Evolutionary conservation across 2,113 vertebrate species (phyloP), one percentile per base, ranked within the genome.

Genomic region (Anoura caudifer): DNA sequence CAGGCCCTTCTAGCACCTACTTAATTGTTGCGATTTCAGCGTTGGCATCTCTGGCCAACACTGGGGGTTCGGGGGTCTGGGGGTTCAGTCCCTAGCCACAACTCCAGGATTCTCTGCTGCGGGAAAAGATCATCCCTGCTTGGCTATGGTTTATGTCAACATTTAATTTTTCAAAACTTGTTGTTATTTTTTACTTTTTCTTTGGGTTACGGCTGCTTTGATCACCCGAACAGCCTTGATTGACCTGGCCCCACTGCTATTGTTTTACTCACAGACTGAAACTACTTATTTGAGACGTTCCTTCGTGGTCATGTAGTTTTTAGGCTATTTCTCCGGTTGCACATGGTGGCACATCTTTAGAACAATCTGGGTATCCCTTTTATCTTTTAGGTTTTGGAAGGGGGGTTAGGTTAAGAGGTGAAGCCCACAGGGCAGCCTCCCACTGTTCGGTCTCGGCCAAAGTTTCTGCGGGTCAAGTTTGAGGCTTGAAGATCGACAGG

Each of bases 381-480:
- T 24, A 7, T 72, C 76, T 59, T 28, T 59, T 87, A 77, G 77
- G 85, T 61, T 54, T 61, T 36, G 80, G 16, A 82, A 70, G 75
- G 10, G 73, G 33, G 52, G 0, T 47, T 33, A 43, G 80, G 76
- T 70, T 94, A 54, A 83, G 87, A 77, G 54, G 81, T 43, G 87
- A 90, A 38, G 36, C 50, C 59, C 79, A 13, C 59, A 4, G 50
- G 59, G 31, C 87, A 56, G 69, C 31, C 31, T 83, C 84, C 81
- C 15, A 65, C 80, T 24, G 77, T 76, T 84, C 11, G 13, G 47
- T 96, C 73, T 89, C 47, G 33, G 73, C 16, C 91, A 79, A 90
- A 97, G 95, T 97, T 97, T 96, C 67, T 67, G 52, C 45, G 2
- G 61, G 77, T 97, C 94, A 96, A 97, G 96, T 97, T 94, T 75